Conservation (phyloP, 2,888 invertebrate genomes). For the Zaprionus bogoriensis region DNA sequence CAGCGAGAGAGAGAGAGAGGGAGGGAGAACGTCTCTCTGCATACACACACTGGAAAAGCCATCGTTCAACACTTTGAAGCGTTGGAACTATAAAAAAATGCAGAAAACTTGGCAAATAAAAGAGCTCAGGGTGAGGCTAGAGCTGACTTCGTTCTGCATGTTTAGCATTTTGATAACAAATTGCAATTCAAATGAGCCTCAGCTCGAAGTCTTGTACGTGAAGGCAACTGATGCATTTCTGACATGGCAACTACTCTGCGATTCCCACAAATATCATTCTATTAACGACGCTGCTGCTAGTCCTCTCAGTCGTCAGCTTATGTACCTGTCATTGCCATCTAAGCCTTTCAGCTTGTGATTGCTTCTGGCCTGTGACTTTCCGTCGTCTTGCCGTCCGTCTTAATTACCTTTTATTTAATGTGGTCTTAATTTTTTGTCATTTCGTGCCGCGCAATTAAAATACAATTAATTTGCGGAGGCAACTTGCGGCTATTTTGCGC, state of each 20-base stretch:
- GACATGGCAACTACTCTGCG: not conserved
- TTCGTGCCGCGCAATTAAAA: constrained; percentile 64
- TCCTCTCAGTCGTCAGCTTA: constrained; percentile 26
- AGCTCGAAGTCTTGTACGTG: too few relatives aligned
- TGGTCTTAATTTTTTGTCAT: constrained; percentile 24
- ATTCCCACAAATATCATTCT: not conserved
- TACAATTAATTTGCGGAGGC: constrained; percentile 54
- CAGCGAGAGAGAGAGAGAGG: not conserved
- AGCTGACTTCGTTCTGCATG: not conserved
- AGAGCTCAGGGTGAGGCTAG: too few relatives aligned
- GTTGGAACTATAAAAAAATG: constrained; percentile 1
- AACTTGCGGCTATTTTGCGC: constrained; percentile 31
- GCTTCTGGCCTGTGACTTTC: constrained; percentile 18
- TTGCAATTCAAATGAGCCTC: not conserved
- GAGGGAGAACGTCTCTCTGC: too few relatives aligned
- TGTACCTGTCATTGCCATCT: constrained; percentile 25
- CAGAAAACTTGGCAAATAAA: too few relatives aligned
- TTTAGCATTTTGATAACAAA: not conserved
- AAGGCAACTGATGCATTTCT: not conserved
- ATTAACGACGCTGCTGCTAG: too few relatives aligned
- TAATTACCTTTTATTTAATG: constrained; percentile 37
- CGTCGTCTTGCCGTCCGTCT: not conserved
- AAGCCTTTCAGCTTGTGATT: constrained; percentile 21
- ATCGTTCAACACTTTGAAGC: not conserved
- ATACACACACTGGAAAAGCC: not conserved